phyloP scores from a whole-genome alignment of 2,113 vertebrate genomes.

The Romanogobio albipinnatus region DNA sequence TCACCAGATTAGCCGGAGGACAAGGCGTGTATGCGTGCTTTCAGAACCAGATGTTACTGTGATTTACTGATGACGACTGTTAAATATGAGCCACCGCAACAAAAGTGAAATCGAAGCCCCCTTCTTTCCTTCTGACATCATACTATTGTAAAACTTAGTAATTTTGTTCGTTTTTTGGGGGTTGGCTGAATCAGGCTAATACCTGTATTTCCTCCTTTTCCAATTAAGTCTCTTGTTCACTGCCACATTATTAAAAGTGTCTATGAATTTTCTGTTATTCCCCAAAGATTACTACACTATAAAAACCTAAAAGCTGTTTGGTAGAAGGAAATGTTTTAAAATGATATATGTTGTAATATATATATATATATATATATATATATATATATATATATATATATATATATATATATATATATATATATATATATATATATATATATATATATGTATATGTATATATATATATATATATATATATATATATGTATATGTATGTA shows the following conservation, averaged over 20 bases:
- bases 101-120: slow-evolving; percentile 53
- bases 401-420: no score
- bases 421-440: no score
- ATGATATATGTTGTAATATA: no score
- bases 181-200: not conserved
- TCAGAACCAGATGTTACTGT: slow-evolving; percentile 54
- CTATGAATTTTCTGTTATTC: not conserved
- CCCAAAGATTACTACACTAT: not conserved
- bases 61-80: slow-evolving; percentile 43
- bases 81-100: slow-evolving; percentile 31
- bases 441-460: no score
- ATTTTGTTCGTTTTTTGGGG: not conserved
- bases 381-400: no score
- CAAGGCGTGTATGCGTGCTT: slow-evolving; percentile 38
- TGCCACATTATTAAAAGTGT: not conserved
- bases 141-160: not conserved
- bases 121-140: slow-evolving; percentile 76
- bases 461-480: no score
- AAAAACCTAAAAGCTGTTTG: no score
- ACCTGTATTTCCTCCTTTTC: not conserved
- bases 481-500: no score
- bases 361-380: no score
- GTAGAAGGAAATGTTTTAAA: no score
- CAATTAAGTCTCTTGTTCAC: not conserved
- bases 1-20: slow-evolving; percentile 62